Evolutionary conservation across 2,113 vertebrate species (phyloP).

Genomic region (Panurus biarmicus): DNA sequence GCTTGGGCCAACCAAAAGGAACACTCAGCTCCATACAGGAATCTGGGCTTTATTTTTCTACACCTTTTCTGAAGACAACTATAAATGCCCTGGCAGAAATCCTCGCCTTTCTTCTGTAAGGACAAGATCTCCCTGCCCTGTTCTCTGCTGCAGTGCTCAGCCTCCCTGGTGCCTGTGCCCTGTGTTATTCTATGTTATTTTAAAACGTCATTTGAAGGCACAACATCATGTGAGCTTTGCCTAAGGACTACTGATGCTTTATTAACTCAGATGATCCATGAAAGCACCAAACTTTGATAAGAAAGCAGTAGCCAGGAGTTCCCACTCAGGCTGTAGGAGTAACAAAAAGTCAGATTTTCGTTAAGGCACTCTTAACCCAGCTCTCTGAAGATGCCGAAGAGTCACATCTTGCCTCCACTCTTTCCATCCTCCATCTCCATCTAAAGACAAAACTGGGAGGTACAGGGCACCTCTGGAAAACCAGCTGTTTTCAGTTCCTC

Average conservation of each 20-base stretch:
- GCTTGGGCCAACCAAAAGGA: neutral
- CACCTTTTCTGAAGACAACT: neutral
- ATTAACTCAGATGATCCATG: neutral
- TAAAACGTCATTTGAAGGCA: neutral
- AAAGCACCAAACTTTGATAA: neutral
- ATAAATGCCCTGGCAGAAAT: neutral
- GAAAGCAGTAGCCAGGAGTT: neutral
- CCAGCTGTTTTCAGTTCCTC: neutral
- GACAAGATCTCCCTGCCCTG: neutral
- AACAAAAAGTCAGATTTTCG: neutral
- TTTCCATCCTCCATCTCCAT: neutral
- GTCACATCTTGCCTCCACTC: neutral
- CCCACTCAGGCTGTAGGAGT: neutral
- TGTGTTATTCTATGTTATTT: neutral
- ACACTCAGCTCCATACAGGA: neutral
- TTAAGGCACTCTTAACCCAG: neutral
- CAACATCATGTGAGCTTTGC: neutral
- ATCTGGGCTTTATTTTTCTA: neutral
- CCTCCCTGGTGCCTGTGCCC: neutral
- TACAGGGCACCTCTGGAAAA: neutral
- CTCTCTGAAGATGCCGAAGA: neutral
- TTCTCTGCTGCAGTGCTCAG: neutral
- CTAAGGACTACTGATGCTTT: neutral
- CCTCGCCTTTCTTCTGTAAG: neutral
- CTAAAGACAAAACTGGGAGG: neutral